Evolutionary conservation across 2,888 invertebrate genomes (phyloP).

Genomic region (Drosophila kambysellisi): DNA sequence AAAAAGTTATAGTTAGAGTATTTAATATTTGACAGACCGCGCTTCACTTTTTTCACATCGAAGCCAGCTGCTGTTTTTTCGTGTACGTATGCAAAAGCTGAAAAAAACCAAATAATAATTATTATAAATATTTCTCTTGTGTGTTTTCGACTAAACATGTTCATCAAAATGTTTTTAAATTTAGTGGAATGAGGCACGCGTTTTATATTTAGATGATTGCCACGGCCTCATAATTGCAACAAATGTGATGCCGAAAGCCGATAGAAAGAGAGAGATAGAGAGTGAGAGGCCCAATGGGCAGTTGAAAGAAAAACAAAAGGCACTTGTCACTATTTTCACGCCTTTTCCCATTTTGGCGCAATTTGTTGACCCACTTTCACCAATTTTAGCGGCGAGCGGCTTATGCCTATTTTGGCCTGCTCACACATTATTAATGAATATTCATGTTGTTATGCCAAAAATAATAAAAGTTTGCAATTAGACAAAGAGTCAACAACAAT

Average conservation of each 20-base stretch:
- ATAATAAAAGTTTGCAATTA: slow-evolving; percentile 61
- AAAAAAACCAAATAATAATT: slow-evolving; percentile 42
- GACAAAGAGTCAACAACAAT: slow-evolving; percentile 43
- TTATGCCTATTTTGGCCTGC: slow-evolving; percentile 71
- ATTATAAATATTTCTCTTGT: slow-evolving; percentile 36
- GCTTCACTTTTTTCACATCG: neutral
- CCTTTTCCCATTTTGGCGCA: slow-evolving; percentile 34
- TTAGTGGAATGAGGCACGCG: slow-evolving; percentile 77
- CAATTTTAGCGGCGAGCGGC: slow-evolving; percentile 45
- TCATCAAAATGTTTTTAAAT: slow-evolving; percentile 57
- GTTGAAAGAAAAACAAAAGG: slow-evolving; percentile 17
- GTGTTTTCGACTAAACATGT: slow-evolving; percentile 62
- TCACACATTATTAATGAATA: slow-evolving; percentile 56
- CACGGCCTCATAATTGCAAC: slow-evolving; percentile 51
- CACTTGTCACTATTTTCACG: slow-evolving; percentile 48
- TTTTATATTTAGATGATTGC: slow-evolving; percentile 77
- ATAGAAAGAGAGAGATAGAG: neutral
- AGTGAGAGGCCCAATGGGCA: slow-evolving; percentile 10
- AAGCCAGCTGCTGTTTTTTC: slow-evolving; percentile 18
- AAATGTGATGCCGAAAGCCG: slow-evolving; percentile 18
- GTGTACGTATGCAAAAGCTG: slow-evolving; percentile 26
- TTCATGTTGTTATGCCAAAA: slow-evolving; percentile 52
- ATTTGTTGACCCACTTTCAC: slow-evolving; percentile 77
- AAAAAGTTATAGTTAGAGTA: neutral
- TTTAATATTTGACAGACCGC: neutral